Evolutionary conservation across 2,797 vertebrate genomes (phyloP).

Genomic region (Betta splendens): DNA sequence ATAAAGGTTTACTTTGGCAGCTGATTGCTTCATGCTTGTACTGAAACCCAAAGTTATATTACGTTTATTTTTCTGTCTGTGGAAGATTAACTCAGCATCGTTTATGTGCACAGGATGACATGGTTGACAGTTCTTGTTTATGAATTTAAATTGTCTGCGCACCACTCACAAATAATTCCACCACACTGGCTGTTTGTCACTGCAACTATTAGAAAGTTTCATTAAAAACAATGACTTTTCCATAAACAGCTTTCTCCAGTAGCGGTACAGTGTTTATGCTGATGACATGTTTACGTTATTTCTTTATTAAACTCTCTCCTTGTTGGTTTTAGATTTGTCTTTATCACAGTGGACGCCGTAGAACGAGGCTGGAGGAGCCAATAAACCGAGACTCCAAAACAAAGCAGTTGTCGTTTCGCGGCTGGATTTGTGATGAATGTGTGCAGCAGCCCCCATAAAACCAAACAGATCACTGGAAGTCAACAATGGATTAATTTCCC

Average conservation of each 20-base stretch:
- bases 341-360: neutral
- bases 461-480: conserved; percentile 15
- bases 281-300: neutral
- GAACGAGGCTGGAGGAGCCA: conserved; percentile 11
- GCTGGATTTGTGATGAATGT: conserved; percentile 9
- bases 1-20: conserved; percentile 1
- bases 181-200: neutral
- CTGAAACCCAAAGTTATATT: neutral
- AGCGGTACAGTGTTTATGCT: neutral
- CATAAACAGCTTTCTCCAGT: neutral
- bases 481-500: conserved; percentile 21
- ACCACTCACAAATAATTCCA: neutral
- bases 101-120: neutral
- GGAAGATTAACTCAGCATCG: neutral
- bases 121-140: conserved; percentile 1
- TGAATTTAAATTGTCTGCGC: neutral
- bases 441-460: conserved; percentile 17
- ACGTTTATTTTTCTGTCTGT: neutral
- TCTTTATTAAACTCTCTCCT: neutral
- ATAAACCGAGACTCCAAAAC: conserved; percentile 9
- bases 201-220: neutral
- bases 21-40: too few species aligned
- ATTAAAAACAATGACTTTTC: conserved; percentile 11
- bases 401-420: conserved; percentile 5
- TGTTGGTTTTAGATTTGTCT: neutral